A percentile compares a stretch with the other conserved stretches of the same genome.
These are phyloP conservation scores for Cisticola juncidis DNA, from an alignment of 2,113 vertebrate genomes.

Conservation along the genomic window DNA sequence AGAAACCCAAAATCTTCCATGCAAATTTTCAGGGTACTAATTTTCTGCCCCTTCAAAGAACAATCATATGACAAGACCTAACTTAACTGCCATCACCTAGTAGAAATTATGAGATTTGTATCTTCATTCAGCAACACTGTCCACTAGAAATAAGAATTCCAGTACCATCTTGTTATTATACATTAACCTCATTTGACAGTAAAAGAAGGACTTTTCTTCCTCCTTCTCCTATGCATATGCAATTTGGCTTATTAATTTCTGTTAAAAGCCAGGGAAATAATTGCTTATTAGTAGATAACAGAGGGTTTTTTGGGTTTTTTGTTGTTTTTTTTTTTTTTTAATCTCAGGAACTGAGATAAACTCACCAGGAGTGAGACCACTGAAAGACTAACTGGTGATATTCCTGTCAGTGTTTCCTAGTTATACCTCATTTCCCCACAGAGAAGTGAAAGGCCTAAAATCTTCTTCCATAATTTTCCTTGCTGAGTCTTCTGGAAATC, in stretches of 20 bases:
- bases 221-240: neutral
- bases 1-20: neutral
- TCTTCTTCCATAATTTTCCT: neutral
- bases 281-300: neutral
- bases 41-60: neutral
- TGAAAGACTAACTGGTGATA: neutral
- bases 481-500: neutral
- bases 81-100: neutral
- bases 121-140: neutral
- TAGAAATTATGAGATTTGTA: neutral
- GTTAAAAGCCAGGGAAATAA: neutral
- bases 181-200: fast-evolving
- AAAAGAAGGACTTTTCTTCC: neutral
- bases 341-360: neutral
- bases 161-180: neutral
- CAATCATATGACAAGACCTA: neutral
- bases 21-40: neutral
- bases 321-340: neutral
- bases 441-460: neutral
- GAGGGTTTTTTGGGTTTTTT: neutral
- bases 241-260: neutral
- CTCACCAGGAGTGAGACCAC: neutral
- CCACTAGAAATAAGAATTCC: neutral
- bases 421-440: neutral
- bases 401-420: neutral